phyloP scores from a whole-genome alignment of 2,797 vertebrate species.

The Paguma larvata region DNA sequence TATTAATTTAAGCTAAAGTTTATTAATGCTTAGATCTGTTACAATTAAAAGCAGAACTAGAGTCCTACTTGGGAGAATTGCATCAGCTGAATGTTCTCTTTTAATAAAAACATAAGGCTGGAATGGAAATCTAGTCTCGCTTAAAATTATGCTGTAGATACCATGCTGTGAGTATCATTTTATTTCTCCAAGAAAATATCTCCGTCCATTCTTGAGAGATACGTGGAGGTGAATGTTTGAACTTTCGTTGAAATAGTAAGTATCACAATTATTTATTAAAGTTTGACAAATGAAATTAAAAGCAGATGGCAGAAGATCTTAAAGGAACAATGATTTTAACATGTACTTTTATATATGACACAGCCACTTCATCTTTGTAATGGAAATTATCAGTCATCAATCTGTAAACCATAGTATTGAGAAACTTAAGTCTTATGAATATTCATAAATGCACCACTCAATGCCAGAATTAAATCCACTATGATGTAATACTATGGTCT shows the following conservation, averaged over 20 bases:
- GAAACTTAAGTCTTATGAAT: background rate
- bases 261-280: background rate
- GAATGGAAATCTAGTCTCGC: conserved; percentile 3
- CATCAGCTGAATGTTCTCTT: background rate
- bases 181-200: background rate
- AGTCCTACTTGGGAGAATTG: conserved; percentile 13
- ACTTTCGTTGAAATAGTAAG: background rate
- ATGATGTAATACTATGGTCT: background rate
- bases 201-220: background rate
- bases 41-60: conserved; percentile 53
- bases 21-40: background rate
- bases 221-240: background rate
- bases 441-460: background rate
- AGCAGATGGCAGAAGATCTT: background rate
- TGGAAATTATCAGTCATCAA: background rate
- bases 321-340: background rate
- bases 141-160: conserved; percentile 25
- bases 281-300: background rate
- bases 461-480: conserved; percentile 27
- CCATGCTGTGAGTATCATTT: background rate
- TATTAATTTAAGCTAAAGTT: conserved; percentile 41
- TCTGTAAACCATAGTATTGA: background rate
- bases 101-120: conserved; percentile 30
- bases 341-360: background rate
- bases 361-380: background rate